These are phyloP conservation scores for Spodoptera littoralis DNA, from an alignment of 2,888 invertebrate species.

Conservation along the genomic window DNA sequence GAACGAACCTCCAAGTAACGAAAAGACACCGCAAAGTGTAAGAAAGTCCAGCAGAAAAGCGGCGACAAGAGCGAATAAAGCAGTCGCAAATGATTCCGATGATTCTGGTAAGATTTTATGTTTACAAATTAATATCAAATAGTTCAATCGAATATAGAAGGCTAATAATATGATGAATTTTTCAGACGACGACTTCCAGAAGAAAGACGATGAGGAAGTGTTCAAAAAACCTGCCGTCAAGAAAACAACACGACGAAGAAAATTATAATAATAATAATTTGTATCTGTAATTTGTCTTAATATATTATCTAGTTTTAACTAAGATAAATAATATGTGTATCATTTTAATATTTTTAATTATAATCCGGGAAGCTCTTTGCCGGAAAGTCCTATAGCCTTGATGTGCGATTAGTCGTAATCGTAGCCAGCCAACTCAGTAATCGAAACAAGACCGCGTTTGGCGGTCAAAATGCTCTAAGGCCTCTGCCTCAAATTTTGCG, in stretches of 20 bases:
- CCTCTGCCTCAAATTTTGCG: too few species aligned
- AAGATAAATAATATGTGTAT: too few species aligned
- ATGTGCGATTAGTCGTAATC: too few species aligned
- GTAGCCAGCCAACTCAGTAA: too few species aligned
- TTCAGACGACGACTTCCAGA: slow-evolving; percentile 79
- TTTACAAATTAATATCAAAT: neutral
- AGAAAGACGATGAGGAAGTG: slow-evolving; percentile 78
- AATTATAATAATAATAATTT: slow-evolving; percentile 54
- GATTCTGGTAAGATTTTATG: slow-evolving; percentile 75
- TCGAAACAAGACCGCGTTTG: too few species aligned
- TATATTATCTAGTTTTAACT: too few species aligned
- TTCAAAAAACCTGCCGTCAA: slow-evolving; percentile 83
- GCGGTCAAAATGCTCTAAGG: too few species aligned
- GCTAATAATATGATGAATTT: too few species aligned
- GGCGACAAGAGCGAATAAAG: slow-evolving; percentile 67
- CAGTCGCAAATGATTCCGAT: slow-evolving; percentile 69
- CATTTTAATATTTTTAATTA: too few species aligned
- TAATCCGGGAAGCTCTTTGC: too few species aligned
- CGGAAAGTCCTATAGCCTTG: too few species aligned
- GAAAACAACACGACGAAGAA: slow-evolving; percentile 77
- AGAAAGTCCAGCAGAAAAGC: slow-evolving; percentile 79
- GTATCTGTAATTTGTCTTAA: neutral
- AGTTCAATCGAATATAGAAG: neutral
- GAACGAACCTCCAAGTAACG: slow-evolving; percentile 78
- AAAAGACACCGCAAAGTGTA: slow-evolving; percentile 72